Conservation (phyloP, 2,797 vertebrate species). For the Platalea minor region DNA sequence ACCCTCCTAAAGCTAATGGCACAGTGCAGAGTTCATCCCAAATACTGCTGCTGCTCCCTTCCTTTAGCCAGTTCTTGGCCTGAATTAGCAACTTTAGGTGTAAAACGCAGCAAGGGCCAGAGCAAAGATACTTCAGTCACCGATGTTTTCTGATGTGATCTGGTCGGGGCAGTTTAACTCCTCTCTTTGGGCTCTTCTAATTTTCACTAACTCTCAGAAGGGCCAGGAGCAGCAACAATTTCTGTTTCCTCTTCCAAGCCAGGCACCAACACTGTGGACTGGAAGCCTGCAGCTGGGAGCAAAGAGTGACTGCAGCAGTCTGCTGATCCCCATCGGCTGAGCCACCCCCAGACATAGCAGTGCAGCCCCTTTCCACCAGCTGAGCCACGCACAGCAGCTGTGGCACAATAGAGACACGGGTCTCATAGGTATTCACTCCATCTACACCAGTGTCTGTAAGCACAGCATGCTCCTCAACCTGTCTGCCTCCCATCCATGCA, state of each 20-base stretch:
- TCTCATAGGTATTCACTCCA: accelerated
- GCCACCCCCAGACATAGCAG: not conserved
- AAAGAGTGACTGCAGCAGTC: not conserved
- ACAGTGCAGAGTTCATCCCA: not conserved
- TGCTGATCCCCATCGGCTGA: accelerated
- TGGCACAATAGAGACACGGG: accelerated
- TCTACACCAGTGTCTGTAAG: not conserved
- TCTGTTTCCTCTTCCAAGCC: not conserved
- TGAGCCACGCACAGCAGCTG: not conserved
- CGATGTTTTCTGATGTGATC: not conserved
- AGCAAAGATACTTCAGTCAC: not conserved
- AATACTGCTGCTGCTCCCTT: not conserved
- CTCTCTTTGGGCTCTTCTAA: not conserved
- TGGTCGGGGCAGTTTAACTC: not conserved
- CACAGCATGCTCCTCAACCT: not conserved
- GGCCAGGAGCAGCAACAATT: not conserved
- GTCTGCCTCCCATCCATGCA: not conserved
- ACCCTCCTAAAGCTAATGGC: not conserved
- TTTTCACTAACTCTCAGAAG: not conserved
- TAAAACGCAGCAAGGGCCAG: not conserved
- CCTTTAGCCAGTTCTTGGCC: not conserved
- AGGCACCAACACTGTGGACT: not conserved
- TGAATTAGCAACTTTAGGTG: not conserved
- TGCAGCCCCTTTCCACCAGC: not conserved
- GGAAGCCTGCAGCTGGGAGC: not conserved